Evolutionary conservation across 2,888 invertebrate genomes (phyloP).

Genomic region (Andrena bucephala): DNA sequence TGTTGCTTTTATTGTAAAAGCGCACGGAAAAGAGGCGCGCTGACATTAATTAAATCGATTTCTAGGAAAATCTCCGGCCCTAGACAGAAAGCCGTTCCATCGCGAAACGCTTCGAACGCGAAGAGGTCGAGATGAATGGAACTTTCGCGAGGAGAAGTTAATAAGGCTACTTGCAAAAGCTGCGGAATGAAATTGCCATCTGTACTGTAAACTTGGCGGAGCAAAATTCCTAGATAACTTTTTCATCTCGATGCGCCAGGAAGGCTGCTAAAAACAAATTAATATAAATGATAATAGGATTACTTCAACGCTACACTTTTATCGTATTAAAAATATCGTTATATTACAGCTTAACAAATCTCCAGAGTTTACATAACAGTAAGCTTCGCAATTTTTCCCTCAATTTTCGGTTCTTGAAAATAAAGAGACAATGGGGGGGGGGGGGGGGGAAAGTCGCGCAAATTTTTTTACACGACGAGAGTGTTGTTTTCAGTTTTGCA

Average conservation of each 20-base stretch:
- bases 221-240: conserved; percentile 34
- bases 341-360: not conserved
- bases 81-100: conserved; percentile 2
- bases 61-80: not conserved
- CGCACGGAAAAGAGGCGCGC: not conserved
- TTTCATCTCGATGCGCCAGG: conserved; percentile 15
- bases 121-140: conserved; percentile 8
- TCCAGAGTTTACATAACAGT: not conserved
- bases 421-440: not conserved
- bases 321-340: no score
- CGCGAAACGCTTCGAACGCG: not conserved
- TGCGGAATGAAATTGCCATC: not conserved
- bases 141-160: conserved; percentile 10
- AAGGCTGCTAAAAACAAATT: conserved; percentile 27
- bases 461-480: not conserved
- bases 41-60: conserved; percentile 23
- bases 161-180: conserved; percentile 3
- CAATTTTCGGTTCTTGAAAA: not conserved
- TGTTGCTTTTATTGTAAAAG: not conserved
- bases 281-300: not conserved
- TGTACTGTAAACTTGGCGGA: not conserved
- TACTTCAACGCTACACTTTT: not conserved
- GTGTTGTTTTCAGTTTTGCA: not conserved
- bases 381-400: not conserved
- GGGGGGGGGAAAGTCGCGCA: no score